Conservation (phyloP, 2,797 vertebrate genomes). For the Distichodus sexfasciatus region DNA sequence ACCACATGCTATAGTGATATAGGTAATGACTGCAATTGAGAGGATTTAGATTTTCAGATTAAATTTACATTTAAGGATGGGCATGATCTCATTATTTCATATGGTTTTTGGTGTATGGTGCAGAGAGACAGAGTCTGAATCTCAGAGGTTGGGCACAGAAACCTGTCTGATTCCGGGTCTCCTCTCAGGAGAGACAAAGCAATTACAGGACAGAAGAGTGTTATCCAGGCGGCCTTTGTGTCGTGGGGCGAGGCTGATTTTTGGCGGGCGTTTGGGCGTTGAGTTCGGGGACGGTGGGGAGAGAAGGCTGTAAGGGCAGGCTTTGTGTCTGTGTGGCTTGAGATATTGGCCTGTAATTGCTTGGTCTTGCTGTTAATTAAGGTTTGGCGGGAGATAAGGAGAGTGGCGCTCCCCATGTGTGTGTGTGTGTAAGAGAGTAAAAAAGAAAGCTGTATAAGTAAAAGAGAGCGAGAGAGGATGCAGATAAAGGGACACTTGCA, state of each 20-base stretch:
- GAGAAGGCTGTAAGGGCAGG: conserved; percentile 44
- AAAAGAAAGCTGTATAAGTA: not conserved
- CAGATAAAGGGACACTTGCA: conserved; percentile 67
- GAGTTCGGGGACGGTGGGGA: conserved; percentile 7
- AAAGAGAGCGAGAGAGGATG: conserved; percentile 14
- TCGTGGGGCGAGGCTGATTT: conserved; percentile 52
- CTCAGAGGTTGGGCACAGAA: conserved; percentile 34
- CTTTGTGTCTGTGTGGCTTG: conserved; percentile 69
- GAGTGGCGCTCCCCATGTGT: conserved; percentile 58
- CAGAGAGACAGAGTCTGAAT: not conserved
- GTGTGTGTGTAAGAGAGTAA: conserved; percentile 33
- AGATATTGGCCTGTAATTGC: conserved; percentile 74
- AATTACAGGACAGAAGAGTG: conserved; percentile 67
- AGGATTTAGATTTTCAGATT: too few relatives aligned
- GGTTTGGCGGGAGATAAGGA: conserved; percentile 68
- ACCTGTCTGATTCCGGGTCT: conserved; percentile 66
- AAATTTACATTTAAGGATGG: too few relatives aligned
- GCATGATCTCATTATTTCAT: not conserved
- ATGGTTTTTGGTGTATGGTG: not conserved
- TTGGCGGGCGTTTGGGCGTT: conserved; percentile 43
- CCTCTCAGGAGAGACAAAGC: conserved; percentile 72
- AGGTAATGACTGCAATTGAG: too few relatives aligned
- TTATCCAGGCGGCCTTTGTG: conserved; percentile 67
- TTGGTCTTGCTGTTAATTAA: conserved; percentile 72
- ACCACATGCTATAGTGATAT: too few relatives aligned